phyloP scores from a whole-genome alignment of 1,140 invertebrate species.

The Cotesia vestalis region DNA sequence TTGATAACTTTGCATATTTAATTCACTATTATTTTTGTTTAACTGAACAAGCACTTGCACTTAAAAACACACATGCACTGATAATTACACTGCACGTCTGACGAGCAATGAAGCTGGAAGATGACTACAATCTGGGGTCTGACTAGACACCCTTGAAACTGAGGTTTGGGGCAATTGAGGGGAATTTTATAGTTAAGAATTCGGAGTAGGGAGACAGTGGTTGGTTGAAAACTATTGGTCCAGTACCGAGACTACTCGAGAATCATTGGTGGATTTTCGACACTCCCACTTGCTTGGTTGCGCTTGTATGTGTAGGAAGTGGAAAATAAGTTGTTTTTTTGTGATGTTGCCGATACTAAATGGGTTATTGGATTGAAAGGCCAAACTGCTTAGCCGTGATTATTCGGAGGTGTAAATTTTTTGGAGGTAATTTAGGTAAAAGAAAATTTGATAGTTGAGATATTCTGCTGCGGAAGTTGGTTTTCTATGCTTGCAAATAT shows the following conservation, averaged over 20 bases:
- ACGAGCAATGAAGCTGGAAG: too few relatives aligned
- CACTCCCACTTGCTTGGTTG: background rate
- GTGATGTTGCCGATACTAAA: background rate
- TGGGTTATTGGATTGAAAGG: slow-evolving; percentile 10
- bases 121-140: too few relatives aligned
- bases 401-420: slow-evolving; percentile 35
- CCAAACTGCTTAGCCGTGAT: slow-evolving; percentile 32
- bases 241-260: background rate
- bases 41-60: background rate
- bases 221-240: background rate
- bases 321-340: background rate
- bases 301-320: too few relatives aligned
- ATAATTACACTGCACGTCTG: too few relatives aligned
- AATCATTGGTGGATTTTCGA: background rate
- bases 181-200: too few relatives aligned
- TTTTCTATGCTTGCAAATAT: too few relatives aligned
- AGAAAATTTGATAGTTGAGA: background rate
- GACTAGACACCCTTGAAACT: too few relatives aligned
- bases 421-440: background rate
- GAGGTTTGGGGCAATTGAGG: too few relatives aligned
- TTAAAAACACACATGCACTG: too few relatives aligned
- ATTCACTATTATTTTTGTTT: background rate
- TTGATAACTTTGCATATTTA: slow-evolving; percentile 50
- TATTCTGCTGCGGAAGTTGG: background rate
- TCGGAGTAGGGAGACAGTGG: too few relatives aligned